These are phyloP conservation scores for Nothobranchius kuhntae DNA, from an alignment of 2,113 vertebrate genomes.

Conservation along the genomic window DNA sequence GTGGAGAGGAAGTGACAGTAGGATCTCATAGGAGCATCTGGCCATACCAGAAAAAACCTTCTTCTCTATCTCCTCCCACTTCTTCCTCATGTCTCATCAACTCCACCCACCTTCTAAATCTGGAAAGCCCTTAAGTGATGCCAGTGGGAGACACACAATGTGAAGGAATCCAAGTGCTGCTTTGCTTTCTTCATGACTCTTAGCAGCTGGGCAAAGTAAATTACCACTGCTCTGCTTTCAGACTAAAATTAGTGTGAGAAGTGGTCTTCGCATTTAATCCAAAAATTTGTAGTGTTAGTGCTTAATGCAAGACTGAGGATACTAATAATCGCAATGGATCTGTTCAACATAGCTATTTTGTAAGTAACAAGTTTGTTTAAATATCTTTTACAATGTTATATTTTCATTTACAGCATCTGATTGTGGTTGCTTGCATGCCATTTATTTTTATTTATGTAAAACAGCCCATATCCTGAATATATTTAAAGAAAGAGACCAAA, in stretches of 20 bases:
- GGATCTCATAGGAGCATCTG: conserved; percentile 61
- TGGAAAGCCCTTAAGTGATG: conserved; percentile 60
- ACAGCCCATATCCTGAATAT: background rate
- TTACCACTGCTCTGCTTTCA: conserved; percentile 54
- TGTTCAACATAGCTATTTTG: conserved; percentile 53
- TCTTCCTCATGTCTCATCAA: conserved; percentile 19
- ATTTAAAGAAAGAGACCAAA: too few species aligned
- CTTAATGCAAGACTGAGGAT: conserved; percentile 49
- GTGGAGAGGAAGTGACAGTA: conserved; percentile 51
- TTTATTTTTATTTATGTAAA: conserved; percentile 4
- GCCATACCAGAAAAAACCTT: conserved; percentile 51
- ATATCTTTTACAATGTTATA: conserved; percentile 12
- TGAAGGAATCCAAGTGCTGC: conserved; percentile 58
- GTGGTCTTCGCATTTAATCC: conserved; percentile 23
- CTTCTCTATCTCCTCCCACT: conserved; percentile 24
- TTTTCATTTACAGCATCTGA: conserved; percentile 15
- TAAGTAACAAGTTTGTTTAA: conserved; percentile 55
- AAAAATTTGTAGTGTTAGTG: conserved; percentile 24
- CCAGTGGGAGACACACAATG: conserved; percentile 60
- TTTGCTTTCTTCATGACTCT: conserved; percentile 65
- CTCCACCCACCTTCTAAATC: conserved; percentile 48
- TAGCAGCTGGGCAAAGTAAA: conserved; percentile 69
- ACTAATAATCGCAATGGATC: conserved; percentile 49
- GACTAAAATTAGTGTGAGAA: conserved; percentile 50
- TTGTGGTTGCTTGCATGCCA: conserved; percentile 25